Evolutionary conservation across 2,888 invertebrate species (phyloP), one percentile per base, ranked within the genome.

Genomic region (Polia nebulosa): DNA sequence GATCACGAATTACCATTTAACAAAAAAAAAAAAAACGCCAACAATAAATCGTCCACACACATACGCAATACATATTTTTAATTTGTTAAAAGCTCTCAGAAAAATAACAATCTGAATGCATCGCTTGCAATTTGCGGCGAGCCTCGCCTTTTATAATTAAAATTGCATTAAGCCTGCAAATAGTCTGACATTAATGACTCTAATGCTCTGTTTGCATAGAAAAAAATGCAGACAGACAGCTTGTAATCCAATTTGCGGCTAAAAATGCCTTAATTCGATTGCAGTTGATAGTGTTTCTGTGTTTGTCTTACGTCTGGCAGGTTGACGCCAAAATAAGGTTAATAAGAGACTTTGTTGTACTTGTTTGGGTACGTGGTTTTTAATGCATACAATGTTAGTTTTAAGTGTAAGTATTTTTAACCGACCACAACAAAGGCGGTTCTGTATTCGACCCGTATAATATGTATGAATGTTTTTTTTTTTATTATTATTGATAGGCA

Each of bases 131-230:
- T 92, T 93, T 90, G 92, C 89, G 85, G 82, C 73, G 76, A 71
- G 89, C 88, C 94, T 90, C 95, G 88, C 95, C 95, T 94, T 87
- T 93, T 92, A 95, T 93, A 95, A 95, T 95, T 95, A 95, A 95
- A 95, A 95, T 95, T 95, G 94, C 95, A 95, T 95, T 95, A 95
- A 92, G 89, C 88, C 85, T 85, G 89, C 92, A 90, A 90, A 92
- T 89, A 91, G 87, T 87, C 88, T 78, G 89, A 85, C 87, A 82
- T 78, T 92, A 93, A 93, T 92, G 92, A 88, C 80, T 85, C 89
- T 93, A 93, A 94, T 94, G 92, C 90, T 88, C 85, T 89, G 90
- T 91, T 90, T 90, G 90, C 86, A 88, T 90, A 90, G 89, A 84
- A 93, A 93, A 89, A 95, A 93, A 92, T 85, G 82, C 87, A 89